Evolutionary conservation across 2,888 invertebrate species (phyloP).

Genomic region (Hoplodrina ambigua): DNA sequence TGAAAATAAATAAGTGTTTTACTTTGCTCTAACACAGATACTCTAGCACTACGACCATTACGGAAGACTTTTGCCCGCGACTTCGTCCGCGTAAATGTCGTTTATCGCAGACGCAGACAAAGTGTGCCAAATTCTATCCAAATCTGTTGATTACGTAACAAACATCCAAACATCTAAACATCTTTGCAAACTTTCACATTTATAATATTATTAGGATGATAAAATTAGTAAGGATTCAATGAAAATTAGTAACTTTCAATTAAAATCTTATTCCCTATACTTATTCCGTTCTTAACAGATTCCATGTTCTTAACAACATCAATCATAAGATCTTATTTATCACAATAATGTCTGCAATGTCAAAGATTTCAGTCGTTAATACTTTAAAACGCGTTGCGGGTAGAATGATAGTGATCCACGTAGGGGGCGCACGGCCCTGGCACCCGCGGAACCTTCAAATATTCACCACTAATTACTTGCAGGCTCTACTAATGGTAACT

Average conservation of each 20-base stretch:
- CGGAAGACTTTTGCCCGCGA: too few relatives aligned
- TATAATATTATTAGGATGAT: too few relatives aligned
- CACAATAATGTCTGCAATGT: conserved; percentile 14
- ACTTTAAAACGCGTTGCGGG: conserved; percentile 27
- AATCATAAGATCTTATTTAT: conserved; percentile 19
- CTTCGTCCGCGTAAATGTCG: too few relatives aligned
- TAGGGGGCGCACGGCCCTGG: conserved; percentile 37
- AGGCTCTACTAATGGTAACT: conserved; percentile 25
- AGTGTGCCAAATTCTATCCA: too few relatives aligned
- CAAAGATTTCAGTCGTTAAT: conserved; percentile 30
- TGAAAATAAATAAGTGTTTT: not conserved
- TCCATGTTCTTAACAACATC: not conserved
- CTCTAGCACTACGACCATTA: not conserved
- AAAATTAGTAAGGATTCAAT: not conserved
- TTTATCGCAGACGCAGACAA: too few relatives aligned
- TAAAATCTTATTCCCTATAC: not conserved
- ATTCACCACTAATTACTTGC: conserved; percentile 65
- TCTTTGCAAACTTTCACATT: too few relatives aligned
- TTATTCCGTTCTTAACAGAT: not conserved
- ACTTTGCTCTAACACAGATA: not conserved
- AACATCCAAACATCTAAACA: too few relatives aligned
- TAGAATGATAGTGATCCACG: conserved; percentile 23
- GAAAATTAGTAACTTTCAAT: not conserved
- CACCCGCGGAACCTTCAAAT: conserved; percentile 60
- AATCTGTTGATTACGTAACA: too few relatives aligned